phyloP scores from a whole-genome alignment of 2,113 vertebrate species.

The Cinclus cinclus region DNA sequence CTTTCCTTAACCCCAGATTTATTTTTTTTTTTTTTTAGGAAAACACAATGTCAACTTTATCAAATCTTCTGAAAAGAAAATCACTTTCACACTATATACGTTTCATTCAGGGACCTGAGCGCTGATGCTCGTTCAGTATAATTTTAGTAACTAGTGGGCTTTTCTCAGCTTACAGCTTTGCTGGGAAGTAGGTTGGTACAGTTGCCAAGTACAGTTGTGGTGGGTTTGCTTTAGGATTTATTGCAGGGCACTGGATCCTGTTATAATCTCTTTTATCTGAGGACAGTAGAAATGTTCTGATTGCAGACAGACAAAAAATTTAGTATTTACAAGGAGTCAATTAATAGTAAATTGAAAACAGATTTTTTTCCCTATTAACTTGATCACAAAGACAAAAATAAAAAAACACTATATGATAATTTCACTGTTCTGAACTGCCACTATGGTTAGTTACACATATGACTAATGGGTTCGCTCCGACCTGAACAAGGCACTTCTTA shows the following conservation, averaged over 20 bases:
- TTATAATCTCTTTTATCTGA: background rate
- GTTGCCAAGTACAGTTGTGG: background rate
- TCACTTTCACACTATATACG: rapidly evolving
- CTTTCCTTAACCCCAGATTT: background rate
- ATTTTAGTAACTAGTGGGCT: background rate
- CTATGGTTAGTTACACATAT: background rate
- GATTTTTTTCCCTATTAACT: background rate
- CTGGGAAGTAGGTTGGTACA: background rate
- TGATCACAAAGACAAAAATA: background rate
- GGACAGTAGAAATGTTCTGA: background rate
- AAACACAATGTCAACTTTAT: background rate
- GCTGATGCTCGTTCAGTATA: background rate
- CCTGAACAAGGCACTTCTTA: background rate
- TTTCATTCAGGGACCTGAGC: background rate
- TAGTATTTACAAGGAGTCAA: background rate
- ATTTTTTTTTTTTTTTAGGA: background rate
- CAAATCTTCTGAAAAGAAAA: background rate
- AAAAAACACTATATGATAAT: background rate
- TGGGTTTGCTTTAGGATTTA: background rate
- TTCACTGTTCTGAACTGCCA: background rate
- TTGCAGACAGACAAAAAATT: background rate
- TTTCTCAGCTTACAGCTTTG: background rate
- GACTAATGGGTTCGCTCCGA: background rate
- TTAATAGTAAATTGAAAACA: conserved; percentile 32
- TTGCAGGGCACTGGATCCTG: background rate